Percentiles rank a stretch among this genome's conserved stretches.
These are phyloP conservation scores for Rhinogobio ventralis DNA, from an alignment of 2,797 vertebrate species.

Conservation along the genomic window DNA sequence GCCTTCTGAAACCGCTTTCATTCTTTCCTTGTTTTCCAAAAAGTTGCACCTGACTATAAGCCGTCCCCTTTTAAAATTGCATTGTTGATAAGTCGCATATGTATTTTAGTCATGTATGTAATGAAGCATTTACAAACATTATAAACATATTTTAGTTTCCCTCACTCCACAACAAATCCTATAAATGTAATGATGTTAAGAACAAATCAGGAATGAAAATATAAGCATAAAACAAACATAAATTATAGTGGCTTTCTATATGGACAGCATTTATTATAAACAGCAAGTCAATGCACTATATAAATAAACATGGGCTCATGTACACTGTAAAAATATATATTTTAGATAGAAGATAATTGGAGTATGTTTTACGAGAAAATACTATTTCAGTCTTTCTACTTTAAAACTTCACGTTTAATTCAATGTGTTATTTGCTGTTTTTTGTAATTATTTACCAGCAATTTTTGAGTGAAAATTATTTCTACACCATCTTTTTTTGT, in stretches of 20 bases:
- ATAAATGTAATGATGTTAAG: not conserved
- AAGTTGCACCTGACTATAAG: not conserved
- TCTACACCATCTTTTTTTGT: too few species aligned
- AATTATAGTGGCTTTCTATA: not conserved
- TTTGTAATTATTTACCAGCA: too few species aligned
- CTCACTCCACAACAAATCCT: not conserved
- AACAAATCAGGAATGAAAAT: not conserved
- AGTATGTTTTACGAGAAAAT: too few species aligned
- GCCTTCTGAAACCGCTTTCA: slow-evolving; percentile 40
- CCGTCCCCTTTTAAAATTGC: not conserved
- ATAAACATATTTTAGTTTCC: not conserved
- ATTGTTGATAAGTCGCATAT: not conserved
- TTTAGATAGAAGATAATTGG: too few species aligned
- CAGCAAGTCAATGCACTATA: too few species aligned
- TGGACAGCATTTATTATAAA: not conserved
- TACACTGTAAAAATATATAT: too few species aligned
- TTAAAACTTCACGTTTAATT: too few species aligned
- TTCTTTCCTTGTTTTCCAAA: not conserved
- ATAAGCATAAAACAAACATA: not conserved
- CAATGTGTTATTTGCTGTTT: too few species aligned
- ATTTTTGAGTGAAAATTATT: too few species aligned
- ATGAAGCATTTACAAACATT: not conserved
- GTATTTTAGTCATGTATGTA: not conserved
- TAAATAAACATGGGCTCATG: too few species aligned
- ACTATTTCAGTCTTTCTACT: too few species aligned